Percentiles rank a stretch among this genome's conserved stretches.
Conservation (phyloP, 1,140 invertebrate species). For the Magallana ariakensis region DNA sequence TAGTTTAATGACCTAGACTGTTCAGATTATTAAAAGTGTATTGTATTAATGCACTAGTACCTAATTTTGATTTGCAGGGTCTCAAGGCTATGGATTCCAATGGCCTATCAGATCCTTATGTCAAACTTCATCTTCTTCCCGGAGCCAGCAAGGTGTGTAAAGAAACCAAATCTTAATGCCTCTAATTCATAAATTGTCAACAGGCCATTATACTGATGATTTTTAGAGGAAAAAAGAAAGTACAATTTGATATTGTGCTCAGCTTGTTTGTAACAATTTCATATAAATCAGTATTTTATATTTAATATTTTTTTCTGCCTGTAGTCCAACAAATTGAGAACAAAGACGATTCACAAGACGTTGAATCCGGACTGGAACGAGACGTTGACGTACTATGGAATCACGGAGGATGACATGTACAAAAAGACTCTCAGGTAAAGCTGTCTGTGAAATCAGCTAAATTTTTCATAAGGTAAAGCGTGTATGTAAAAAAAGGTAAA, state of each 20-base stretch:
- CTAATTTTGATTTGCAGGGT: conserved; percentile 77
- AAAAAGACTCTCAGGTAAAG: conserved; percentile 85
- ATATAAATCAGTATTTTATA: no score
- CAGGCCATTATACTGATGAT: no score
- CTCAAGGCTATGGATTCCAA: conserved; percentile 93
- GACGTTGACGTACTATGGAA: conserved; percentile 92
- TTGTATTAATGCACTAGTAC: no score
- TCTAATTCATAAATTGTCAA: no score
- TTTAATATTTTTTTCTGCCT: conserved; percentile 43
- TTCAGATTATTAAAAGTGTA: no score
- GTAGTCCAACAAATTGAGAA: conserved; percentile 87
- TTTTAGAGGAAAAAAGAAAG: no score
- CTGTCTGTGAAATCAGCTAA: no score
- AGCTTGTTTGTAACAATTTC: no score
- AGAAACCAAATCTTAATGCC: background rate
- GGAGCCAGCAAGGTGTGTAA: conserved; percentile 83
- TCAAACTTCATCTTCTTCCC: conserved; percentile 91
- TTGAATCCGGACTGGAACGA: conserved; percentile 97
- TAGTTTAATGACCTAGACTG: no score
- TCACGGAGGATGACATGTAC: conserved; percentile 88
- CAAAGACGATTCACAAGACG: conserved; percentile 94
- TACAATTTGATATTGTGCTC: no score
- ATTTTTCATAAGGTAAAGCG: no score
- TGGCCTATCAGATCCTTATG: conserved; percentile 94
- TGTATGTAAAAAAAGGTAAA: no score